Evolutionary conservation across 2,797 vertebrate genomes (phyloP), one percentile per base, ranked within the genome.

Genomic region (Microcaecilia unicolor): DNA sequence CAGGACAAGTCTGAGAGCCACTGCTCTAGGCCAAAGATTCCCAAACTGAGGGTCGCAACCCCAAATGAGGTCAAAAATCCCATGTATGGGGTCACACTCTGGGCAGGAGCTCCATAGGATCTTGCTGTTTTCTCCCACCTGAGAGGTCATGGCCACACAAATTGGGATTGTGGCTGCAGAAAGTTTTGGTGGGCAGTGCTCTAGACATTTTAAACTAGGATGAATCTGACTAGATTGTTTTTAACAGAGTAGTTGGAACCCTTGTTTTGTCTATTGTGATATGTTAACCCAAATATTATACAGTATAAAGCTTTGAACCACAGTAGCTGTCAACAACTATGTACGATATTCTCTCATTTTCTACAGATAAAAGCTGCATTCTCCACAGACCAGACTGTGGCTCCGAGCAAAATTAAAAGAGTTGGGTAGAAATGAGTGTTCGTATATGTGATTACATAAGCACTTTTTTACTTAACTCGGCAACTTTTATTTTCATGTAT

Each of bases 391-490:
- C 0, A 28, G 3, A 4, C 14, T 14, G 10, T 7, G 9, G 4
- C 28, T 28, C 28, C 2, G 22, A 6, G 3, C 34, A 28, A 28
- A 6, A 3, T 12, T 22, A 34, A 42, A n/a, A 38, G 32, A 20
- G 14, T 36, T 11, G 1, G 15, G 16, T 15, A 37, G 24, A 28
- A 35, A 33, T 25, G 3, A 31, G 22, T 14, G 6, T 27, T 15
- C 43, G 22, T 15, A 12, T 32, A 9, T 36, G 11, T 23, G 10
- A 13, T 38, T 21, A 28, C 39, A 15, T 0, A 44, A 46, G 31
- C 9, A 54, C 20, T 33, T 21, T n/a, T 2, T 44, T 50, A 32
- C 48, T 58, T 55, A 53, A 44, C 12, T 43, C 42, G 37, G 28
- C 28, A 34, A 15, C 21, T 31, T 44, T 51, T 29, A n/a, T n/a